Evolutionary conservation across 2,888 invertebrate genomes (phyloP), one percentile per base, ranked within the genome.

Genomic region (Ormyrus nitidulus): DNA sequence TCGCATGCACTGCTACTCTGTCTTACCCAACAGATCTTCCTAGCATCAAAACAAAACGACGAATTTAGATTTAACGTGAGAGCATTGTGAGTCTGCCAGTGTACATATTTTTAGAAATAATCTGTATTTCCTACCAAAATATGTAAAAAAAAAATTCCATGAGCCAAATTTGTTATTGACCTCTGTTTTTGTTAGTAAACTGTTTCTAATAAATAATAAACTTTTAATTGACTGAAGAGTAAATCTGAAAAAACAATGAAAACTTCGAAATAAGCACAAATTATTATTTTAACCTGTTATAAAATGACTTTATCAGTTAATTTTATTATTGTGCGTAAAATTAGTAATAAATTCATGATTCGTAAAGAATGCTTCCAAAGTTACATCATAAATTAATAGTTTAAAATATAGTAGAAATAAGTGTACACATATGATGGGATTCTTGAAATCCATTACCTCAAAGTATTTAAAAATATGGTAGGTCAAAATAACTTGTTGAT

Each of bases 91-190:
- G 44, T n/a, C 44, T 70, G 58, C 58, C 58, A 71, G 46, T 46
- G 53, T 10, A 61, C 6, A 51, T 75, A 73, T 77, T 77, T 77
- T 66, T 77, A 72, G 78, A 34, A 34, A 46, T 7, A 51, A 51
- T 11, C 13, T 19, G n/a, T 53, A 49, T 46, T 65, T n/a, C n/a
- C 54, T 8, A 46, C 10, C 9, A 19, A 59, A 70, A 51, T 13
- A 6, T 46, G 51, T 51, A 48, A 11, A 53, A 72, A 65, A 46
- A 66, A 66, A 51, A 19, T 58, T 62, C 58, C 65, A 65, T 51
- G 51, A 65, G 70, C 65, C 75, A 71, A 79, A 75, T 64, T 75
- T 75, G 56, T 70, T 79, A 68, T 79, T 79, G 74, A 79, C 79
- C 70, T 75, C 48, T 74, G 13, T 64, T 64, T 58, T n/a, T 46